Conservation (phyloP, 2,888 invertebrate genomes). For the Taphrorychus bicolor region DNA sequence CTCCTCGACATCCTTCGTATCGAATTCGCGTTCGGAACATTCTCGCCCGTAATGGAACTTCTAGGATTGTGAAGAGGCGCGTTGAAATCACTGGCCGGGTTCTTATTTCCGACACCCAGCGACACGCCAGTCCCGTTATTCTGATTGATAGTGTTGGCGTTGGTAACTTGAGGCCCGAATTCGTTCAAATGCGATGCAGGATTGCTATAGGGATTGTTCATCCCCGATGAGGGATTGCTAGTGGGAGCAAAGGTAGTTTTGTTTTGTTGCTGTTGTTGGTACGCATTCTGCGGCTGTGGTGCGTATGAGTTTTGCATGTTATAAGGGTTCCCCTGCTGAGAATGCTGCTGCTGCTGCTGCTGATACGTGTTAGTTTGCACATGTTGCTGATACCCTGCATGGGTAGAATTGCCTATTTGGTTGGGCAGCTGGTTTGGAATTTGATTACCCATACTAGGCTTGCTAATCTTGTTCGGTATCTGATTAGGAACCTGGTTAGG, state of each 20-base stretch:
- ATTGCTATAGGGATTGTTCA: slow-evolving; percentile 41
- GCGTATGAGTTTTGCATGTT: slow-evolving; percentile 49
- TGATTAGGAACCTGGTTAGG: slow-evolving; percentile 45
- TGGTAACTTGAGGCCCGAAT: slow-evolving; percentile 43
- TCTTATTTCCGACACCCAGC: slow-evolving; percentile 15
- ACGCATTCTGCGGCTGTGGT: slow-evolving; percentile 50
- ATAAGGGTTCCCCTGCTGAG: slow-evolving; percentile 47
- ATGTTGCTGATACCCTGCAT: slow-evolving; percentile 41
- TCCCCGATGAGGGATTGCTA: not conserved
- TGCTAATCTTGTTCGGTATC: slow-evolving; percentile 44
- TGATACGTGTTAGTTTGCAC: slow-evolving; percentile 37
- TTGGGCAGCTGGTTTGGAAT: slow-evolving; percentile 48
- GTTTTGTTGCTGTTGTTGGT: slow-evolving; percentile 52
- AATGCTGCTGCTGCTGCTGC: slow-evolving; percentile 53
- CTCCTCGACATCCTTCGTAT: slow-evolving; percentile 64
- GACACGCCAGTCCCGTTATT: slow-evolving; percentile 7
- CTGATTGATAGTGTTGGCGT: slow-evolving; percentile 27
- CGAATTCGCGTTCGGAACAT: slow-evolving; percentile 45
- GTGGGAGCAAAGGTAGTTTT: slow-evolving; percentile 6
- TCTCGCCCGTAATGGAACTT: slow-evolving; percentile 44
- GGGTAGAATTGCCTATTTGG: slow-evolving; percentile 13
- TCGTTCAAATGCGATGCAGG: slow-evolving; percentile 42
- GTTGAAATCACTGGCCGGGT: slow-evolving; percentile 23
- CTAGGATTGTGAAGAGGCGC: slow-evolving; percentile 30
- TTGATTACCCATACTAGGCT: slow-evolving; percentile 40